Evolutionary conservation across 2,797 vertebrate species (phyloP).

Genomic region (Chaetophractus vellerosus): DNA sequence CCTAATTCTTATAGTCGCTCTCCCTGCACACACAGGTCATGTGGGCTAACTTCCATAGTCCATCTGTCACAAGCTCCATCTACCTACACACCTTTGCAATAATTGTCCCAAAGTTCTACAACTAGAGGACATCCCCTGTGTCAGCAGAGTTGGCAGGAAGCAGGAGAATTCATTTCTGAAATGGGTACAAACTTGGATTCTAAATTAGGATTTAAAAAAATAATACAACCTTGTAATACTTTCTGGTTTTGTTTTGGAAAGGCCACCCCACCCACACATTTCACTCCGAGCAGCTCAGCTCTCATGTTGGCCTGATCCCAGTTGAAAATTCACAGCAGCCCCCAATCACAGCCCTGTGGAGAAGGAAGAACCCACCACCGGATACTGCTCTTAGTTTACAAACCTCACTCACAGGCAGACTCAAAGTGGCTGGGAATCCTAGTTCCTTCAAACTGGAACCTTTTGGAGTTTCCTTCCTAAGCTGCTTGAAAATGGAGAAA

Average conservation of each 20-base stretch:
- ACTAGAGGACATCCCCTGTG: not conserved
- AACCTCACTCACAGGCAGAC: not conserved
- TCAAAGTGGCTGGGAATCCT: not conserved
- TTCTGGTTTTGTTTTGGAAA: conserved; percentile 75
- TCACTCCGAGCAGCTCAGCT: conserved; percentile 22
- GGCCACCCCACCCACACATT: not conserved
- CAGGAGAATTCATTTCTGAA: conserved; percentile 50
- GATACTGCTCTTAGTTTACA: conserved; percentile 46
- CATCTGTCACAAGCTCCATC: not conserved
- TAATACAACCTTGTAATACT: not conserved
- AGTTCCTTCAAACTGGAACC: not conserved
- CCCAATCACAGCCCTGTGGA: not conserved
- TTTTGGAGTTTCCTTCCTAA: conserved; percentile 31
- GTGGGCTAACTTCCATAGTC: not conserved
- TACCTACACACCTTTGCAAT: not conserved
- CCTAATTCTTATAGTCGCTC: not conserved
- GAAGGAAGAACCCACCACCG: not conserved
- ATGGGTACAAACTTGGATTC: conserved; percentile 36
- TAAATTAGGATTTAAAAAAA: not conserved
- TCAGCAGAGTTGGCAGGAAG: not conserved
- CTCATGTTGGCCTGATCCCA: conserved; percentile 13
- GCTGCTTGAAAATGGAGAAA: not conserved
- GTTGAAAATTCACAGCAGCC: conserved; percentile 56
- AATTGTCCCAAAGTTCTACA: not conserved
- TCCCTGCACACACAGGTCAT: not conserved